Evolutionary conservation across 2,113 vertebrate species (phyloP), one percentile per base, ranked within the genome.

Genomic region (Aspiorhynchus laticeps): DNA sequence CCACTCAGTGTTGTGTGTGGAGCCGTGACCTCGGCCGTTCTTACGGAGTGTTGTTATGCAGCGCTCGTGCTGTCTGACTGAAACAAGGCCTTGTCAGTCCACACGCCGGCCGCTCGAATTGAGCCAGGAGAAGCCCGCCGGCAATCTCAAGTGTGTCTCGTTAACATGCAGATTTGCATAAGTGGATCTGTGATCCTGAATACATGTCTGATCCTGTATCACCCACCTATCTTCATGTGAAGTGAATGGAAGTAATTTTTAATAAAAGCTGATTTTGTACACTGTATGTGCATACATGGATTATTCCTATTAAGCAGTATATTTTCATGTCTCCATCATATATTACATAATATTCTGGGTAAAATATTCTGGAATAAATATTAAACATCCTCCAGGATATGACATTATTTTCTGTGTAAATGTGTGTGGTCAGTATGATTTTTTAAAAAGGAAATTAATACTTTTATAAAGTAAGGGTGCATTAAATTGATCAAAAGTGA

Each of bases 31-130:
- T 87, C 84, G 51, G 61, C 82, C 10, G 26, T 77, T 28, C 14
- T 7, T 15, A 17, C 1, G 63, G 31, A 43, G 48, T 89, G 59
- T 87, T 87, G 71, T 87, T 71, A 89, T 85, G 80, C 88, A 33
- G 61, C 21, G 24, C 83, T 87, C 59, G 71, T 87, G 41, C 77
- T 46, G 81, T 76, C 85, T 77, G 88, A 78, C 77, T 85, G 82
- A 80, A 86, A 80, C 79, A 79, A 80, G 67, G 73, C 73, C 21
- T 48, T 59, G 80, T 81, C 76, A 46, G 63, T 80, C 31, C 80
- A 61, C 87, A 24, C 77, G 31, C 61, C 28, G 12, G 38, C 74
- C 41, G 61, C 69, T 73, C 67, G 17, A 83, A 86, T 46, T 65
- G 80, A 63, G 85, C 74, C 26, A 65, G 33, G 80, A 46, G 67